These are phyloP conservation scores for Chaetops frenatus DNA, from an alignment of 2,113 vertebrate species.

Conservation along the genomic window DNA sequence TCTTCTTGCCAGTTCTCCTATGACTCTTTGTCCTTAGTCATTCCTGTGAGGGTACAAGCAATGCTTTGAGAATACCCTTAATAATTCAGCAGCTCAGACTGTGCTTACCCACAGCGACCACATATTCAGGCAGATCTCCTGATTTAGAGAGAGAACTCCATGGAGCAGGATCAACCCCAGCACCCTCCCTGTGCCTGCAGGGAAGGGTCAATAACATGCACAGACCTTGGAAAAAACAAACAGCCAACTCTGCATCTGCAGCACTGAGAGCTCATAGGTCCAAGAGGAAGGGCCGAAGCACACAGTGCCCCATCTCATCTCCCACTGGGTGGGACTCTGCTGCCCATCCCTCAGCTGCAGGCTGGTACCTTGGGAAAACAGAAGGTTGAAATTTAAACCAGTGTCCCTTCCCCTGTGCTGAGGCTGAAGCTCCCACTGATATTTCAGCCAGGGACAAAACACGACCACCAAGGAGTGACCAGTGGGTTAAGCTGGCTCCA, in stretches of 20 bases:
- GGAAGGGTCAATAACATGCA: background rate
- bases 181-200: accelerated
- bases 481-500: accelerated
- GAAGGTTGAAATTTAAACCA: background rate
- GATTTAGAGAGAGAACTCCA: background rate
- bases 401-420: background rate
- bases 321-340: background rate
- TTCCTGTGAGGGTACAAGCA: background rate
- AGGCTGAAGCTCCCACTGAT: background rate
- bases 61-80: background rate
- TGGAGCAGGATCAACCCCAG: background rate
- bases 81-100: background rate
- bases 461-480: accelerated
- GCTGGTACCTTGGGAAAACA: background rate
- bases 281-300: background rate
- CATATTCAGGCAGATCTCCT: background rate
- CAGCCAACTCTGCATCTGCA: background rate
- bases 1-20: background rate
- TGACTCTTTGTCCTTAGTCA: background rate
- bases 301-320: accelerated
- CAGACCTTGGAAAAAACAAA: background rate
- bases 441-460: background rate
- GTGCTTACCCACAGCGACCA: slow-evolving; percentile 5
- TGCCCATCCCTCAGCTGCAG: background rate
- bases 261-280: background rate